Evolutionary conservation across 1,140 invertebrate genomes (phyloP).

Genomic region (Drosophila repleta): DNA sequence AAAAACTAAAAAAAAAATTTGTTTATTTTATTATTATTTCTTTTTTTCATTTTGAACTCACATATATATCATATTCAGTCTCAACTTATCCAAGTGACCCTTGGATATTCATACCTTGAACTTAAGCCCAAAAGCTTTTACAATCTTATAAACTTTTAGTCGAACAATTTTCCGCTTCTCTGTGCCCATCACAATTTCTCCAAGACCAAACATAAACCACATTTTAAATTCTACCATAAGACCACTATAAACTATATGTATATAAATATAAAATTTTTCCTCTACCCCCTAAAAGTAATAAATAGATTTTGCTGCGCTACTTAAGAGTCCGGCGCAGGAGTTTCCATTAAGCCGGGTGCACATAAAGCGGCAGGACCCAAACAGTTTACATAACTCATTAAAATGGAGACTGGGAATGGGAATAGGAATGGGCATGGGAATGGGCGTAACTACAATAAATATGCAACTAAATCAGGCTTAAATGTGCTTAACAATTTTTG

Average conservation of each 20-base stretch:
- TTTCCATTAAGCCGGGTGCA: conserved; percentile 15
- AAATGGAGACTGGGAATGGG: conserved; percentile 41
- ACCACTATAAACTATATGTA: no score
- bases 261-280: not conserved
- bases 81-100: no score
- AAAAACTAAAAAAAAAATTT: no score
- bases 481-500: conserved; percentile 81
- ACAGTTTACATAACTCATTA: conserved; percentile 77
- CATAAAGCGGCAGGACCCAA: conserved; percentile 28
- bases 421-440: not conserved
- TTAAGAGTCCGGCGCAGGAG: conserved; percentile 17
- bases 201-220: not conserved
- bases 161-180: no score
- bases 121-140: no score
- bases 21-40: no score
- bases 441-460: conserved; percentile 69
- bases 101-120: no score
- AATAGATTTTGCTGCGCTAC: conserved; percentile 15
- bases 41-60: no score
- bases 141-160: no score
- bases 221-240: not conserved
- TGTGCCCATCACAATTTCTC: no score
- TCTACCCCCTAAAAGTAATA: conserved; percentile 2
- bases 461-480: conserved; percentile 81
- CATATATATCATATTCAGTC: no score